These are phyloP conservation scores for Loriculus beryllinus DNA, from an alignment of 2,797 vertebrate species.

Conservation along the genomic window DNA sequence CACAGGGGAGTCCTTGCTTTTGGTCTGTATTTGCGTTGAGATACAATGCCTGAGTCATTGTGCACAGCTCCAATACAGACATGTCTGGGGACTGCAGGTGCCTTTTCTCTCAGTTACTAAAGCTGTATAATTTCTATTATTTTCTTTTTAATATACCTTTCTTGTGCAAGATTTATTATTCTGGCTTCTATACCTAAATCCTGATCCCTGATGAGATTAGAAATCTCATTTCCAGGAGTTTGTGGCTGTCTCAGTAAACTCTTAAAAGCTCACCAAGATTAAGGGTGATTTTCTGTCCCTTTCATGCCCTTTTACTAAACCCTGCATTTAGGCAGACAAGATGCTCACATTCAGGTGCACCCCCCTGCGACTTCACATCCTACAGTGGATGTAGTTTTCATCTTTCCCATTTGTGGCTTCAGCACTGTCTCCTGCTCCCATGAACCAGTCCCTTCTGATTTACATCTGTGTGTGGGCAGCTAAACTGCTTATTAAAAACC, in stretches of 20 bases:
- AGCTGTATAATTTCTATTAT: not conserved
- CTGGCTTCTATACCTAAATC: not conserved
- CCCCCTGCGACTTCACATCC: not conserved
- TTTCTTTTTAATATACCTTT: not conserved
- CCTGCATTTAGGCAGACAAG: not conserved
- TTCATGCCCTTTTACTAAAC: not conserved
- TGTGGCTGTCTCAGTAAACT: not conserved
- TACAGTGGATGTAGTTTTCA: not conserved
- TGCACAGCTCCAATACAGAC: not conserved
- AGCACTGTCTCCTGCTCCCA: not conserved
- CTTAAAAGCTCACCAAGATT: not conserved
- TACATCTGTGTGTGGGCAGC: not conserved
- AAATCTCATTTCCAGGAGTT: slow-evolving; percentile 12
- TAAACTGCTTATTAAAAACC: not conserved
- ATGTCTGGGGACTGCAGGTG: not conserved
- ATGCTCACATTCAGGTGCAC: not conserved
- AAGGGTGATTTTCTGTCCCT: not conserved
- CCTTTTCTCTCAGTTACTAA: not conserved
- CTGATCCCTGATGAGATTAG: not conserved
- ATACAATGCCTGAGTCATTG: not conserved
- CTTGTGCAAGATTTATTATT: not conserved
- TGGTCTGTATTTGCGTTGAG: not conserved
- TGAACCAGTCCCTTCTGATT: not conserved
- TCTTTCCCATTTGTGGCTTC: not conserved
- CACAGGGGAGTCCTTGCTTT: not conserved